Conservation (phyloP, 2,797 vertebrate species). For the Tokudaia muenninki region DNA sequence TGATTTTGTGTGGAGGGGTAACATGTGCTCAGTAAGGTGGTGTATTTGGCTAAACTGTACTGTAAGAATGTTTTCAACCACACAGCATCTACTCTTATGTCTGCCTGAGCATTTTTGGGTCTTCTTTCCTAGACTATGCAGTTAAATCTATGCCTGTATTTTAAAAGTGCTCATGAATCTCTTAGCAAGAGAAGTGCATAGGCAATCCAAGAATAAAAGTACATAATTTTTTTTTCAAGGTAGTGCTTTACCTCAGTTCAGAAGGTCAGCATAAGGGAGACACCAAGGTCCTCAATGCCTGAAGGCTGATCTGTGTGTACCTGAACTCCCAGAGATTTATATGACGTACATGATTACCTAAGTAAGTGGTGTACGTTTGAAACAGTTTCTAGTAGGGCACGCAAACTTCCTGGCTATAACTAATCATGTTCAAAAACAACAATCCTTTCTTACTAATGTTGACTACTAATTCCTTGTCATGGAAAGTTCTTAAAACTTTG, state of each 20-base stretch:
- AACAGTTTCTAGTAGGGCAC: neutral
- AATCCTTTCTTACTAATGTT: neutral
- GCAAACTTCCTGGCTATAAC: neutral
- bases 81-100: neutral
- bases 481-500: conserved; percentile 8
- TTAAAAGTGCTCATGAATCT: neutral
- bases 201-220: neutral
- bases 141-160: neutral
- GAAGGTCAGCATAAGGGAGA: neutral
- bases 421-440: conserved; percentile 6
- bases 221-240: neutral
- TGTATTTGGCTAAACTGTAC: neutral
- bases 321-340: neutral
- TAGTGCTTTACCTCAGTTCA: neutral
- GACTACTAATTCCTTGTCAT: neutral
- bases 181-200: neutral
- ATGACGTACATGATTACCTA: neutral
- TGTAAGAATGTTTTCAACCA: neutral
- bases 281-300: neutral
- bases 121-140: neutral
- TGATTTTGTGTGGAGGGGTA: neutral
- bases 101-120: neutral
- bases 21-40: neutral
- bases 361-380: neutral
- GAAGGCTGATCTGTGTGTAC: neutral